Percentiles rank a stretch among this genome's conserved stretches.
These are phyloP conservation scores for Beris morrisii DNA, from an alignment of 2,888 invertebrate species.

Conservation along the genomic window DNA sequence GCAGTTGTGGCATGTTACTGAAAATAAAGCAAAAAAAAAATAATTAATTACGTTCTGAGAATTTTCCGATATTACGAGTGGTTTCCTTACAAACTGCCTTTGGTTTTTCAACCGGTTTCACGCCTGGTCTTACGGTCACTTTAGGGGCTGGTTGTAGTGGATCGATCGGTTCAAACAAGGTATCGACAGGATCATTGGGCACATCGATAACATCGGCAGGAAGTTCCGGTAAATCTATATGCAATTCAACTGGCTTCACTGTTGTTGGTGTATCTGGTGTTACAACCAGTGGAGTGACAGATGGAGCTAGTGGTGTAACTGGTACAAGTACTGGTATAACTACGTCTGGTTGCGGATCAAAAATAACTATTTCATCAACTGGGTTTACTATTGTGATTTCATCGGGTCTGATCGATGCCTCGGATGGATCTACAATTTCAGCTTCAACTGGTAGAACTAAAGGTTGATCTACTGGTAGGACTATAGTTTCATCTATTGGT, in stretches of 20 bases:
- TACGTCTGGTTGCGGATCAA: too few relatives aligned
- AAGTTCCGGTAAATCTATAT: neutral
- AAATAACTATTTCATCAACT: neutral
- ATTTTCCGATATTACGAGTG: too few relatives aligned
- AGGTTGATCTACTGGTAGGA: neutral
- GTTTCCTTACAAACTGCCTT: too few relatives aligned
- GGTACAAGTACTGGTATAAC: neutral
- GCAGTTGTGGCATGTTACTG: conserved; percentile 47
- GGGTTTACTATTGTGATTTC: too few relatives aligned
- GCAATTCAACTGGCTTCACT: neutral
- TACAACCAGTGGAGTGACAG: neutral
- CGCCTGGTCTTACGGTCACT: neutral
- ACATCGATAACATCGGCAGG: neutral
- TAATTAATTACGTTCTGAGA: neutral
- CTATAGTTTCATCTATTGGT: neutral
- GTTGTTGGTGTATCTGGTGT: neutral
- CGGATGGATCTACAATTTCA: too few relatives aligned
- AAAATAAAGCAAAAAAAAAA: conserved; percentile 8
- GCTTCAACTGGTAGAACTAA: neutral
- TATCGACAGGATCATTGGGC: neutral
- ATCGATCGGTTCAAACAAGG: neutral
- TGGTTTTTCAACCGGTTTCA: neutral
- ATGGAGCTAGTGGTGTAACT: neutral
- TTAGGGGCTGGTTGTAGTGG: neutral
- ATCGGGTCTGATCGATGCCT: too few relatives aligned